Evolutionary conservation across 2,113 vertebrate genomes (phyloP).

Genomic region (Tragelaphus scriptus): DNA sequence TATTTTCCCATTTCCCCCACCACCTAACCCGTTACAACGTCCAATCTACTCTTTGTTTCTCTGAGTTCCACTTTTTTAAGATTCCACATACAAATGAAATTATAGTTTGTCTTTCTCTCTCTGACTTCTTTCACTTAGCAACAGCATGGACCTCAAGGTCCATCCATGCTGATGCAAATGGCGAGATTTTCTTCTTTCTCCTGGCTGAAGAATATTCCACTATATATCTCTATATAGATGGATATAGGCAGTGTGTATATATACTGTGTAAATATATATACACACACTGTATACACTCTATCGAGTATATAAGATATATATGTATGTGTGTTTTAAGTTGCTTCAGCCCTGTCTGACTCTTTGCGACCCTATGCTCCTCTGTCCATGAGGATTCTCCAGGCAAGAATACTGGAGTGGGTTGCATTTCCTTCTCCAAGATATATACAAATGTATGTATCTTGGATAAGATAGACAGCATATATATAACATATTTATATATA

Average conservation of each 20-base stretch:
- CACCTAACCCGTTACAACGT: background rate
- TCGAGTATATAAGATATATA: background rate
- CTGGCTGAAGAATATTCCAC: background rate
- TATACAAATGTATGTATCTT: background rate
- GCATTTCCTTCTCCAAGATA: background rate
- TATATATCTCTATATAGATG: background rate
- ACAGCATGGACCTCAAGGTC: background rate
- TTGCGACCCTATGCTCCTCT: background rate
- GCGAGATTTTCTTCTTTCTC: background rate
- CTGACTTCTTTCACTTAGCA: background rate
- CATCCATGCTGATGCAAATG: background rate
- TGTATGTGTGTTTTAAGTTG: background rate
- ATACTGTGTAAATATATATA: background rate
- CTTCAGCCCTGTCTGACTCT: background rate
- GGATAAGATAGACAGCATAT: background rate
- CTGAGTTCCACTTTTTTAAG: background rate
- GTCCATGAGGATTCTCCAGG: background rate
- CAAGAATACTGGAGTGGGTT: background rate
- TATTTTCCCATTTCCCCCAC: background rate
- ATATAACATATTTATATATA: background rate
- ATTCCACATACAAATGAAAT: background rate
- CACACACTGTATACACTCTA: background rate
- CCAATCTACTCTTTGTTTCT: background rate
- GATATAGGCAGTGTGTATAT: background rate
- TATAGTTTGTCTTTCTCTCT: background rate